phyloP scores from a whole-genome alignment of 1,140 invertebrate genomes.

The Zaprionus gabonicus region DNA sequence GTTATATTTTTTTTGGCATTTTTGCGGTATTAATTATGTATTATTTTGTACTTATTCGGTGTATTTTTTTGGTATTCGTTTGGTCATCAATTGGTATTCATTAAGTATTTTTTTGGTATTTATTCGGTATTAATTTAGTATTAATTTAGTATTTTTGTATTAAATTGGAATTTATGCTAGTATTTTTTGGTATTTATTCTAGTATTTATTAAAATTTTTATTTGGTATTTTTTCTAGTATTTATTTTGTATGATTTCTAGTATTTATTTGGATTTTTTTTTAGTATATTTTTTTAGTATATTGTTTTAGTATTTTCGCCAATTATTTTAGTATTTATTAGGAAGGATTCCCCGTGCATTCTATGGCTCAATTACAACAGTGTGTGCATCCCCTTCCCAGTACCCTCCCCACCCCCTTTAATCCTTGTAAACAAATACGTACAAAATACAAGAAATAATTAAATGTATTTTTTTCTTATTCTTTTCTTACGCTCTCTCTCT shows the following conservation, averaged over 20 bases:
- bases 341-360: too few relatives aligned
- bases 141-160: too few relatives aligned
- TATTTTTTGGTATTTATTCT: not conserved
- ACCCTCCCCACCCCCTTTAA: not conserved
- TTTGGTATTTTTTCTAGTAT: too few relatives aligned
- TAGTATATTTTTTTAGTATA: too few relatives aligned
- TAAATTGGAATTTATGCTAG: not conserved
- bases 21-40: not conserved
- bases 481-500: conserved; percentile 23
- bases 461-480: conserved; percentile 50
- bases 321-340: not conserved
- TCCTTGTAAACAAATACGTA: conserved; percentile 23
- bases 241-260: too few relatives aligned
- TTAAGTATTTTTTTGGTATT: not conserved
- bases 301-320: not conserved
- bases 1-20: too few relatives aligned
- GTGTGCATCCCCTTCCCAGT: not conserved
- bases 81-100: not conserved
- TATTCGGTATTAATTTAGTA: too few relatives aligned
- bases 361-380: not conserved
- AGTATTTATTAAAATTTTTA: too few relatives aligned
- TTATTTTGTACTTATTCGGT: not conserved
- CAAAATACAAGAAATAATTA: conserved; percentile 34
- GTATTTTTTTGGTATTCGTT: not conserved
- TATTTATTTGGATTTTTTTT: not conserved